Evolutionary conservation across 2,888 invertebrate genomes (phyloP), one percentile per base, ranked within the genome.

Genomic region (Drosophila prolongata): DNA sequence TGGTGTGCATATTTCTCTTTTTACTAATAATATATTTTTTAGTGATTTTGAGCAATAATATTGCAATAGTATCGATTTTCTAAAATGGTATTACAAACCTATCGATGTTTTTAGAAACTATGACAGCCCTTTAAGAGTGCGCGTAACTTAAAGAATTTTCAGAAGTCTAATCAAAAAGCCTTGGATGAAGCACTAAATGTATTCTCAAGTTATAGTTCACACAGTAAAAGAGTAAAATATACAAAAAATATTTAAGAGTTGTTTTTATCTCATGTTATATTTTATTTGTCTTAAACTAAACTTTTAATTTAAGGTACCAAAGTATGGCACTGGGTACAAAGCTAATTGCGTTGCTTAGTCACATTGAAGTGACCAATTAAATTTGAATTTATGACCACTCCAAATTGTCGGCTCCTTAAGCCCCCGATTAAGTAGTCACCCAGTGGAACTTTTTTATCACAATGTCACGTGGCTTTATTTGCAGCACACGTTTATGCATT

Each of bases 401-500:
- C 16, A 68, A 14, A 40, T 40, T 40, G 68, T 56, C 46, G 24
- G 14, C n/a, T 19, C 69, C 27, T 40, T 30, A 69, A 40, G 24
- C 40, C 27, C 16, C 46, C 14, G 69, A 68, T 55, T 40, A 66
- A 40, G 19, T 34, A 13, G 30, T 37, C 44, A 34, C 44, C 44
- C 19, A 34, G 38, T 35, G 38, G 11, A 19, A 68, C 8, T 14
- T 53, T 40, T 43, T 24, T 72, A 72, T 72, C 69, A 69, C 62
- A 54, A 49, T 54, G n/a, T 2, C 11, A 6, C 10, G 16, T 43
- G 9, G 47, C 47, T 71, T 74, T 76, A 56, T 62, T 78, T 53
- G 19, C 11, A 5, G 16, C 34, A 30, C 47, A 50, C 13, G 24
- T 30, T 62, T 80, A 80, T 13, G 89, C 80, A 37, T 73, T 76